Evolutionary conservation across 2,113 vertebrate genomes (phyloP).

Genomic region (Silurus glanis): DNA sequence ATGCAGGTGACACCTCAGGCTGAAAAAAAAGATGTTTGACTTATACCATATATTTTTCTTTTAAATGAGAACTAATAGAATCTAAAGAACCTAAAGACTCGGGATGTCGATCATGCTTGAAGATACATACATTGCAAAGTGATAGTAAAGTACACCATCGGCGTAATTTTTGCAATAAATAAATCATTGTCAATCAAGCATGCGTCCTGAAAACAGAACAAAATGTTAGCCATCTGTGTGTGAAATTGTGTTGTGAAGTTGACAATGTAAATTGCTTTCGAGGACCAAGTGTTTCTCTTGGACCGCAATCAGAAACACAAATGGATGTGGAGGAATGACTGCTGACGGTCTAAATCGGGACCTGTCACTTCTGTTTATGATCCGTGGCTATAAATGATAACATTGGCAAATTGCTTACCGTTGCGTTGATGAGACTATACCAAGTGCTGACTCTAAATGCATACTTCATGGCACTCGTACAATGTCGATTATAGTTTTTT

Average conservation of each 20-base stretch:
- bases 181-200: slow-evolving; percentile 38
- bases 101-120: neutral
- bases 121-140: neutral
- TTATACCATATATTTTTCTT: neutral
- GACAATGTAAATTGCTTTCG: slow-evolving; percentile 37
- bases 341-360: slow-evolving; percentile 28
- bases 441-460: neutral
- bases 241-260: slow-evolving; percentile 31
- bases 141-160: neutral
- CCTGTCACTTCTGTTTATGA: slow-evolving; percentile 15
- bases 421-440: neutral
- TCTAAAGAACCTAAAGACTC: neutral
- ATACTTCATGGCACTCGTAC: neutral
- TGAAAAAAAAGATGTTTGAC: neutral
- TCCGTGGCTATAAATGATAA: slow-evolving; percentile 29
- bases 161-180: slow-evolving; percentile 29
- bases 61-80: neutral
- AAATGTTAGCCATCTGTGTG: slow-evolving; percentile 28
- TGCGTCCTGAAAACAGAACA: slow-evolving; percentile 11
- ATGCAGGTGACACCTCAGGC: neutral
- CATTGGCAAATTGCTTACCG: slow-evolving; percentile 7
- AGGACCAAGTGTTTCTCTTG: neutral
- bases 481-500: neutral
- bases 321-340: slow-evolving; percentile 30
- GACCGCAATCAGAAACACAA: slow-evolving; percentile 35